These are phyloP conservation scores for Drosophila teissieri DNA, from an alignment of 1,140 invertebrate genomes.

Conservation along the genomic window DNA sequence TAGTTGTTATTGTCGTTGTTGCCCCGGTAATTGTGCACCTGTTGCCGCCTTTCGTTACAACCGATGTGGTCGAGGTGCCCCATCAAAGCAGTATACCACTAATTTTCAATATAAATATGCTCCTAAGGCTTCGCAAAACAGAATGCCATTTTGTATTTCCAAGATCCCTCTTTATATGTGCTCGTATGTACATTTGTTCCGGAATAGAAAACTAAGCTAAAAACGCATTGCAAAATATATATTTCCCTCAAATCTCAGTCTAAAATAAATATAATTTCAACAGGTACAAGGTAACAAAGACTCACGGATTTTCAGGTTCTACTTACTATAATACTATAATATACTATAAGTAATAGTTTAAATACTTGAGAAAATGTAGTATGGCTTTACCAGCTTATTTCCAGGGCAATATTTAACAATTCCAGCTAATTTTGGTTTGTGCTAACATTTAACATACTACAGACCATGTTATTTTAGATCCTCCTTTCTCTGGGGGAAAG, in stretches of 20 bases:
- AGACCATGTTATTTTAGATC: constrained; percentile 4
- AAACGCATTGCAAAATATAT: too few species aligned
- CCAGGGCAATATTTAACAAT: constrained; percentile 1
- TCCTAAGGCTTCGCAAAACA: background rate
- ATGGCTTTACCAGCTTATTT: background rate
- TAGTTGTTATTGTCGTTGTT: constrained; percentile 50
- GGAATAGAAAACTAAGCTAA: too few species aligned
- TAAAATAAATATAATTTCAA: too few species aligned
- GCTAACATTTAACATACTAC: constrained; percentile 47
- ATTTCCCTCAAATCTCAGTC: too few species aligned
- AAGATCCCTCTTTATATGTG: too few species aligned
- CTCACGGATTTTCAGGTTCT: too few species aligned
- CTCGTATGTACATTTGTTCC: too few species aligned
- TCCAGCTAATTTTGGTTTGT: constrained; percentile 45
- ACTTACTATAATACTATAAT: too few species aligned
- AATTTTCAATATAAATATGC: background rate
- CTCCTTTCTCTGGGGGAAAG: background rate
- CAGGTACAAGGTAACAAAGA: too few species aligned
- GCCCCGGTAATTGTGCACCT: constrained; percentile 71
- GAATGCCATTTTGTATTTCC: background rate
- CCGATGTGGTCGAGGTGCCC: constrained; percentile 15
- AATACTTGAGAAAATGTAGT: background rate
- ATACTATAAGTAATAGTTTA: background rate
- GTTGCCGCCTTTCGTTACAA: constrained; percentile 68
- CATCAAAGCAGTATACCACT: constrained; percentile 7